Percentiles rank a stretch among this genome's conserved stretches.
Evolutionary conservation across 2,888 invertebrate species (phyloP).

Genomic region (Nineta flava): DNA sequence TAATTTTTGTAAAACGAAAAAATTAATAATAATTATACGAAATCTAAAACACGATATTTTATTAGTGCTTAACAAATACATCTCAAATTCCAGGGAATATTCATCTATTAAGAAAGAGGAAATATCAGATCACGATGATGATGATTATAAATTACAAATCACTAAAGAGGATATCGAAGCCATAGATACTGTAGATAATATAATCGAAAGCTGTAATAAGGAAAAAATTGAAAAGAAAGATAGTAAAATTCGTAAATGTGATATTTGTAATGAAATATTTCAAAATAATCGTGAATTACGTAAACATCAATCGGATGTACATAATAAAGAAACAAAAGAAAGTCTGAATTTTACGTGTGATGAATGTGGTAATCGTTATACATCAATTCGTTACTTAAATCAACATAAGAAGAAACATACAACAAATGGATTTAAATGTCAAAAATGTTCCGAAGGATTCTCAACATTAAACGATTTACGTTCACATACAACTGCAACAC

Average conservation of each 20-base stretch:
- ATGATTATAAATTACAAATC: neutral
- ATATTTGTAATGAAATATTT: slow-evolving; percentile 10
- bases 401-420: slow-evolving; percentile 8
- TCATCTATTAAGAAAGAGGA: neutral
- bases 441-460: slow-evolving; percentile 12
- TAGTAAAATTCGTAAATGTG: slow-evolving; percentile 8
- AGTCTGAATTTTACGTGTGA: slow-evolving; percentile 25
- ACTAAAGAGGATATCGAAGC: neutral
- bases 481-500: slow-evolving; percentile 13
- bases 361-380: slow-evolving; percentile 30
- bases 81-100: slow-evolving; percentile 4
- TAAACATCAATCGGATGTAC: slow-evolving; percentile 16
- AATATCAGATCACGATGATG: neutral
- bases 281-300: slow-evolving; percentile 8
- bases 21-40: neutral
- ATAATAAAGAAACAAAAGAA: slow-evolving; percentile 26
- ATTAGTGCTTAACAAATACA: neutral
- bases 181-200: slow-evolving; percentile 3
- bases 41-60: neutral
- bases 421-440: slow-evolving; percentile 8
- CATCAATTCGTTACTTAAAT: slow-evolving; percentile 10
- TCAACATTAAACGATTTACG: slow-evolving; percentile 15
- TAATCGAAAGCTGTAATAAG: neutral
- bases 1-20: too few relatives aligned
- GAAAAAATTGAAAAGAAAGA: neutral